phyloP scores from a whole-genome alignment of 2,888 invertebrate species.

The Cotesia congregata region DNA sequence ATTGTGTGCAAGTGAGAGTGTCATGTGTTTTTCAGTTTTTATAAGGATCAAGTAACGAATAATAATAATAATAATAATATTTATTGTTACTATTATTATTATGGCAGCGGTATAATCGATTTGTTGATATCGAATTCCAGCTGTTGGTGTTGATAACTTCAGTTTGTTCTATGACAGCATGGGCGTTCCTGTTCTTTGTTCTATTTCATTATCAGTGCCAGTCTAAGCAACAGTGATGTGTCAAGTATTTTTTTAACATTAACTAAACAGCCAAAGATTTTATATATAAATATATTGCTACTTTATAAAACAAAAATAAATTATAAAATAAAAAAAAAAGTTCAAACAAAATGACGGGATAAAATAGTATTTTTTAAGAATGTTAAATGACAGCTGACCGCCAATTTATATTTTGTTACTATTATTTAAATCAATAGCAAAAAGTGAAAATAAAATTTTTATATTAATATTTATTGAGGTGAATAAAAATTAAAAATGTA shows the following conservation, averaged over 20 bases:
- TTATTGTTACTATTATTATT: no score
- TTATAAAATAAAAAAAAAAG: background rate
- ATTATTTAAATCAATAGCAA: background rate
- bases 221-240: background rate
- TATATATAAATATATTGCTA: background rate
- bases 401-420: background rate
- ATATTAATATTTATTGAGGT: background rate
- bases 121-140: background rate
- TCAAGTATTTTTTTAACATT: background rate
- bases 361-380: background rate
- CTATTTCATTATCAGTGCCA: constrained; percentile 1
- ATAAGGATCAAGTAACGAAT: no score
- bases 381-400: background rate
- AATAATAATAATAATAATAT: no score
- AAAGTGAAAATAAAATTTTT: background rate
- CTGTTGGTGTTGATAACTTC: background rate
- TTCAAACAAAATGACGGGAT: background rate
- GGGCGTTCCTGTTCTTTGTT: constrained; percentile 13
- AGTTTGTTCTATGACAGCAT: constrained; percentile 6
- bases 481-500: background rate
- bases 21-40: no score
- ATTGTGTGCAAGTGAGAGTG: no score
- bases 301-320: background rate
- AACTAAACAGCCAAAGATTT: background rate
- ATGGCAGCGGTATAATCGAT: background rate